Evolutionary conservation across 2,113 vertebrate genomes (phyloP), one percentile per base, ranked within the genome.

Genomic region (Buteo buteo): DNA sequence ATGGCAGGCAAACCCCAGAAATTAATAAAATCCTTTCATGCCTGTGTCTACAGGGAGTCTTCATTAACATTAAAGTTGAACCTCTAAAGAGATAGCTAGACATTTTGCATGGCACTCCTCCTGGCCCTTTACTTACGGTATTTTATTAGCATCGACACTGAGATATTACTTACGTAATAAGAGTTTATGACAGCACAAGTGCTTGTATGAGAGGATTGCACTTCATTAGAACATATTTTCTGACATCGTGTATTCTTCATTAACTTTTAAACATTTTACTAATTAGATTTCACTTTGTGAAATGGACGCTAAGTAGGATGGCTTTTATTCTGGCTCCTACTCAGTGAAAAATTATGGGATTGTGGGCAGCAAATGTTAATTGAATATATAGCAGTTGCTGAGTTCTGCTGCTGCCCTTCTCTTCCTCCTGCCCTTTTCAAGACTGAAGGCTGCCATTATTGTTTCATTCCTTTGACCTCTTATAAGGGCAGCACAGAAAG

Each of bases 251-350:
- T 82, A 82, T 94, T 93, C 94, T 96, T 97, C 81, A 96, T 95
- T 97, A 96, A 90, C 84, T 97, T 96, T 86, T 90, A 95, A 96
- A 93, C 92, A 95, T 95, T 96, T 92, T 87, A 92, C 79, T 97
- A 95, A 96, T 96, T 97, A 94, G 76, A 96, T 96, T 94, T 96
- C 64, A 54, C 82, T 97, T 95, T 82, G 71, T 38, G 45, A 95
- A 96, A 94, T 92, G 91, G 88, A 85, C 93, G 82, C 79, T 96
- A 96, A 96, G n/a, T 84, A 94, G 88, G 66, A 89, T 90, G 77
- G 82, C 70, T 95, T 96, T 97, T 97, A 92, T 96, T 65, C 76
- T 93, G 55, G 70, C 73, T 96, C 59, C 86, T 73, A 69, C 82
- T 93, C 97, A 90, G 67, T 79, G 90, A 93, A 91, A 96, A 97